Base-by-base conservation (phyloP, 2,888 invertebrate genomes). In the Incurvaria masculella region DNA sequence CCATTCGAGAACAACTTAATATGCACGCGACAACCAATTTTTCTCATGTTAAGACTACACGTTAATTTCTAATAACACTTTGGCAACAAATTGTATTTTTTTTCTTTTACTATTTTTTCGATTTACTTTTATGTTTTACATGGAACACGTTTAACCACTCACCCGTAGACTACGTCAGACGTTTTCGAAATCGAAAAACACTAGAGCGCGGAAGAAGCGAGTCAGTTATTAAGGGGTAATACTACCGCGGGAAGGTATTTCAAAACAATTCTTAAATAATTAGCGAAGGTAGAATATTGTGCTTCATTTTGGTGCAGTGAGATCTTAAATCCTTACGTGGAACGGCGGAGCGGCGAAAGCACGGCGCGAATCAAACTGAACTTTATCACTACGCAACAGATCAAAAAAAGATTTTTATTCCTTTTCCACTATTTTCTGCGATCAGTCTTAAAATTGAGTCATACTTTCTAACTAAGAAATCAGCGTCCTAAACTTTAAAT, bases 371-470 rank as follows among this genome's bases (percentile, higher is more conserved):
- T 11, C 11, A 14, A 33, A 33, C 11, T n/a, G 14, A 33, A 33
- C 33, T 33, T 33, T 33, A 33, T 33, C 33, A 33, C 33, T 38
- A 47, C 21, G 27, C 20, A 48, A 48, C 38, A 45, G 45, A 49
- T 49, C 21, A 62, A 65, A 69, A 69, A 68, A 66, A 66, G 63
- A 58, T 61, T 64, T 61, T 59, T 53, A 52, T 50, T 39, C 52
- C 53, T 59, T 60, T 66, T 68, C 63, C 60, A 63, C 62, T 54
- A 59, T 62, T 68, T 72, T 72, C 63, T 68, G 69, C 71, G 73
- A 69, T 73, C 79, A 79, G 79, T 79, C 79, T 79, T 79, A 78
- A 78, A 76, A 76, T 79, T 79, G 79, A 79, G 79, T 79, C 72
- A 66, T 76, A 78, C 72, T 66, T 66, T 73, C 76, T 78, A 74